Evolutionary conservation across 2,113 vertebrate species (phyloP).

Genomic region (Equus przewalskii): DNA sequence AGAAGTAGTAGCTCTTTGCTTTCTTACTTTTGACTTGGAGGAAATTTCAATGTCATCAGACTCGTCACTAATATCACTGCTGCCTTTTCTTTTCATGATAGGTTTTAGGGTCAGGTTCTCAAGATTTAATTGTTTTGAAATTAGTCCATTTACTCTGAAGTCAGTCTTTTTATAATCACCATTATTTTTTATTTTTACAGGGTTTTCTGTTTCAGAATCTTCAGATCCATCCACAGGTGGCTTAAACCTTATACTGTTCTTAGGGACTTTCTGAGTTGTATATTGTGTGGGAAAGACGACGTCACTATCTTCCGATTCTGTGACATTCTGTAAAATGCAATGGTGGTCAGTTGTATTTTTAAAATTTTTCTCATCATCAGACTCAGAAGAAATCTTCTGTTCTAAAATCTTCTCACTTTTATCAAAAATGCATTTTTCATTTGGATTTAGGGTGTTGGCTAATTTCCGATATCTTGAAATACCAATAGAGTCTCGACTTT

Average conservation of each 20-base stretch:
- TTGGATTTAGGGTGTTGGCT: constrained; percentile 49
- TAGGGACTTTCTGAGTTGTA: constrained; percentile 46
- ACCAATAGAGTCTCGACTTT: constrained; percentile 1
- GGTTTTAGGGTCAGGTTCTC: constrained; percentile 31
- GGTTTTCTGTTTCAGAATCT: constrained; percentile 74
- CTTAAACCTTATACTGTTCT: constrained; percentile 21
- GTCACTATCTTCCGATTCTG: constrained; percentile 83
- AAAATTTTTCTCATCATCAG: constrained; percentile 76
- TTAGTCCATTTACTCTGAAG: constrained; percentile 13
- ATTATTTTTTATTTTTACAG: not conserved
- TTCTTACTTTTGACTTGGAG: constrained; percentile 65
- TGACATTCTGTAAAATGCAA: constrained; percentile 66
- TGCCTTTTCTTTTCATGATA: constrained; percentile 66
- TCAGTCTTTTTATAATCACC: not conserved
- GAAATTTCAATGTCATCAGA: constrained; percentile 92
- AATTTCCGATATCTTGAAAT: constrained; percentile 52
- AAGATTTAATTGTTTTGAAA: constrained; percentile 61
- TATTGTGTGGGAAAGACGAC: constrained; percentile 82
- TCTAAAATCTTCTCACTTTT: constrained; percentile 54
- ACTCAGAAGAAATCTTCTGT: constrained; percentile 79
- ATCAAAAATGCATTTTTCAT: not conserved
- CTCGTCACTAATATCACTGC: constrained; percentile 90
- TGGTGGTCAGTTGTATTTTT: constrained; percentile 59
- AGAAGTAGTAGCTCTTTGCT: constrained; percentile 35
- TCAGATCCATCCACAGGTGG: constrained; percentile 57